These are phyloP conservation scores for Anarrhichthys ocellatus DNA, from an alignment of 2,113 vertebrate species.

Conservation along the genomic window DNA sequence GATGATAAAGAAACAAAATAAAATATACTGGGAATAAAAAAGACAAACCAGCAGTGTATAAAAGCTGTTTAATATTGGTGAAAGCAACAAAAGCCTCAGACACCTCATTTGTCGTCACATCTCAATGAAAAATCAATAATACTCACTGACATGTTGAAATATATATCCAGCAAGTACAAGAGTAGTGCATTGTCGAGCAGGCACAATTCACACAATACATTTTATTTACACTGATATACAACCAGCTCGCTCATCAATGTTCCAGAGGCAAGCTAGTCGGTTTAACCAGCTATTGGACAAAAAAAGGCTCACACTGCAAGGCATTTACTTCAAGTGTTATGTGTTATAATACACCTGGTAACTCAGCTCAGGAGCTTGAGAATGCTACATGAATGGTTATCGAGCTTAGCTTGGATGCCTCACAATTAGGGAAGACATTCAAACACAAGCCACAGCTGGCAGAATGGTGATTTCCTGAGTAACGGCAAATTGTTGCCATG, in stretches of 20 bases:
- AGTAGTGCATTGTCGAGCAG: constrained; percentile 10
- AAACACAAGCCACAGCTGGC: neutral
- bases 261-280: neutral
- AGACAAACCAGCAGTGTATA: neutral
- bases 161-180: constrained; percentile 11
- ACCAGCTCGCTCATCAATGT: neutral
- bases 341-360: neutral
- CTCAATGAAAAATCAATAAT: constrained; percentile 3
- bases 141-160: constrained; percentile 2
- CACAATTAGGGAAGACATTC: neutral
- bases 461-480: neutral
- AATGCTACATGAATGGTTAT: constrained; percentile 2
- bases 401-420: neutral
- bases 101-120: constrained; percentile 3
- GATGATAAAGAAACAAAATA: neutral
- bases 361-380: constrained; percentile 1
- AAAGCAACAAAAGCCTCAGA: constrained; percentile 5
- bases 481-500: neutral
- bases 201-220: neutral
- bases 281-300: neutral
- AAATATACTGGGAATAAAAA: neutral
- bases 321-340: constrained; percentile 12
- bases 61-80: constrained; percentile 13
- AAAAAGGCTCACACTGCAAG: neutral
- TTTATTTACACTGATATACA: neutral